Evolutionary conservation across 2,797 vertebrate genomes (phyloP), one percentile per base, ranked within the genome.

Genomic region (Centroberyx gerrardi): DNA sequence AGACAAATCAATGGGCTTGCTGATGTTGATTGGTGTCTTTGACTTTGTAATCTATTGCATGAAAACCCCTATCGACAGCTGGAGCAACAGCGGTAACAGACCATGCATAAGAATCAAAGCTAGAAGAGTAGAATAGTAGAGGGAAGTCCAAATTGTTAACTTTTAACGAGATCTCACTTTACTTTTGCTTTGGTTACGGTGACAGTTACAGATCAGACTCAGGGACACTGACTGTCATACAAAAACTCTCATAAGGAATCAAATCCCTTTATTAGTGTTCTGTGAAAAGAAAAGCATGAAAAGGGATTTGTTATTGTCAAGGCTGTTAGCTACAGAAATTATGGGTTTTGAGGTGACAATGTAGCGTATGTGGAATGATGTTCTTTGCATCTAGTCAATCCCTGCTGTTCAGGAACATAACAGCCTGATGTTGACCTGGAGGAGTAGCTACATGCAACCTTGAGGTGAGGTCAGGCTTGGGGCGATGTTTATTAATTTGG

Each of bases 1-100:
- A 78, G 74, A 73, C 79, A 68, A 68, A 90, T 92, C 90, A 86
- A 87, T 85, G 64, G 59, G 31, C 59, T 56, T 55, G 44, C 72
- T 73, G 82, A 83, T 88, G 79, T 62, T 86, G 87, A 90, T 86
- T 83, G 78, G 78, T 85, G 78, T 83, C 85, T 87, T 87, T 84
- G 81, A 84, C 85, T 87, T 82, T 74, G 28, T 62, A 86, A 78
- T 89, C 83, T 74, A 85, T 88, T 85, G 68, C 74, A 78, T 74
- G 36, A 87, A 83, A 82, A 72, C 59, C 70, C 82, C 48, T 72
- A 82, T 80, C 5, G 74, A 83, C 61, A 76, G 61, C 58, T 5
- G 38, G 68, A 68, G 78, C 72, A 69, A 71, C 72, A 67, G 71
- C 15, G 73, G 70, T 59, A 68, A 74, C 68, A 63, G 52, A 66